These are phyloP conservation scores for Pandemis cinnamomeana DNA, from an alignment of 2,888 invertebrate species.

Conservation along the genomic window DNA sequence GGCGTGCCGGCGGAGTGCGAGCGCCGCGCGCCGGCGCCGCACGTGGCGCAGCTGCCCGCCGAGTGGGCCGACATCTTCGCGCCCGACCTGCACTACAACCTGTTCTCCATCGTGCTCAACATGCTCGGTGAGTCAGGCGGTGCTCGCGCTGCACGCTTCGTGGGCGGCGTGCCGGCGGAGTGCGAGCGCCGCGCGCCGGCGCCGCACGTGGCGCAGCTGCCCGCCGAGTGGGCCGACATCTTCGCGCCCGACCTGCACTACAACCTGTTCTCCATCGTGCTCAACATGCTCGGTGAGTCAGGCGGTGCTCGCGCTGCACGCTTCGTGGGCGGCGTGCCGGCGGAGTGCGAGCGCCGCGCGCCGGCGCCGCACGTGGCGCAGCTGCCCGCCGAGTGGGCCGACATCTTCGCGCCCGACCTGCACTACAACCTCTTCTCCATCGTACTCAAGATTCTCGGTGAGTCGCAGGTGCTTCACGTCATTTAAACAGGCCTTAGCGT, in stretches of 20 bases:
- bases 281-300: constrained; percentile 56
- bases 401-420: constrained; percentile 89
- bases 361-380: constrained; percentile 64
- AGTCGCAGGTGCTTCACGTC: constrained; percentile 32
- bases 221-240: constrained; percentile 91
- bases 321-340: constrained; percentile 52
- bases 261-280: constrained; percentile 73
- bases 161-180: constrained; percentile 53
- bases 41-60: no score
- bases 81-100: no score
- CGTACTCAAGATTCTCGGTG: constrained; percentile 55
- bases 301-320: no score
- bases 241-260: constrained; percentile 87
- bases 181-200: constrained; percentile 57
- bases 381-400: constrained; percentile 89
- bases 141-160: no score
- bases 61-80: no score
- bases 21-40: no score
- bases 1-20: no score
- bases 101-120: no score
- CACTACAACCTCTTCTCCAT: constrained; percentile 79
- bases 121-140: no score
- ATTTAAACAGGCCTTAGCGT: neutral
- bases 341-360: constrained; percentile 54
- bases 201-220: constrained; percentile 70